Evolutionary conservation across 2,113 vertebrate genomes (phyloP).

Genomic region (Calidris pygmaea): DNA sequence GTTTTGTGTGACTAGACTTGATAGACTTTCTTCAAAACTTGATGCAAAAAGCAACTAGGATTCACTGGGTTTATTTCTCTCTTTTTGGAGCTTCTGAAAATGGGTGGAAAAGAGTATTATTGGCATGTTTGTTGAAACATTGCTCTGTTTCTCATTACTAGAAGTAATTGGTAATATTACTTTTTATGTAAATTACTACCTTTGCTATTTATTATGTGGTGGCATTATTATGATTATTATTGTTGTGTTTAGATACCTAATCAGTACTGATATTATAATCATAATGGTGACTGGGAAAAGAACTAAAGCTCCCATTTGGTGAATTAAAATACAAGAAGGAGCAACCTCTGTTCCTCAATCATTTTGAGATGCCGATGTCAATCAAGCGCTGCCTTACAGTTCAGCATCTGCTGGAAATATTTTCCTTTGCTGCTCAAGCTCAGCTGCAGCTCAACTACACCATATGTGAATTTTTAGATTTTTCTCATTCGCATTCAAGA

Average conservation of each 20-base stretch:
- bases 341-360: not conserved
- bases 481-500: not conserved
- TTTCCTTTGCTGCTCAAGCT: not conserved
- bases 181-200: not conserved
- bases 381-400: not conserved
- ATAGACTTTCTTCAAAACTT: not conserved
- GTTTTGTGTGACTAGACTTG: not conserved
- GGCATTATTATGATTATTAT: not conserved
- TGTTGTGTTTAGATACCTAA: not conserved
- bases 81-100: not conserved
- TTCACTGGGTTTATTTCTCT: not conserved
- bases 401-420: conserved; percentile 10
- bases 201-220: not conserved
- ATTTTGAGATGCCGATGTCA: not conserved
- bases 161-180: not conserved
- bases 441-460: not conserved
- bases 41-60: not conserved
- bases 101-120: not conserved
- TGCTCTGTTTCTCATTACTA: not conserved
- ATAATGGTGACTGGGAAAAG: not conserved
- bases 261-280: not conserved
- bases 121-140: not conserved
- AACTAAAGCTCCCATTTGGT: not conserved
- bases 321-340: conserved; percentile 1
- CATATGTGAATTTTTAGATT: not conserved